Base-by-base conservation (phyloP, 2,797 vertebrate species). In the Acanthurus lineatus region DNA sequence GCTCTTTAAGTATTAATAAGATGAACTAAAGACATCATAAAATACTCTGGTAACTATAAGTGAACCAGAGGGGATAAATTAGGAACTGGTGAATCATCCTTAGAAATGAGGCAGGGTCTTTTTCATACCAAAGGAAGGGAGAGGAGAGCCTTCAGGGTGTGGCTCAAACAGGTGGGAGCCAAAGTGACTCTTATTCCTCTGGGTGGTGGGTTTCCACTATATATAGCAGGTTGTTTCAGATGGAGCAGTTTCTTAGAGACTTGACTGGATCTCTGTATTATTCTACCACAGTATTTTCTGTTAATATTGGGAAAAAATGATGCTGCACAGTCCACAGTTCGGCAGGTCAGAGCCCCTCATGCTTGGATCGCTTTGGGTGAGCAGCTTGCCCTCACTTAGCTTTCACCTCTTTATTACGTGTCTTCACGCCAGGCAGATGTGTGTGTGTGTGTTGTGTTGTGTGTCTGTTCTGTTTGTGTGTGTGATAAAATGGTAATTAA, bases 1-100 rank as follows among this genome's bases (percentile, higher is more conserved):
- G 82, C 81, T 82, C 63, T 88, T 93, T 87, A 88, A 90, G 80
- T 86, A 90, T 93, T 89, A 88, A 90, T 89, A 82, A 40, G 68
- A 52, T 52, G 81, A 81, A 86, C 81, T 82, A 81, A 89, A 87
- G 69, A 77, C 76, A 69, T 74, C 83, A 79, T 87, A 82, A 91
- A 90, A 79, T 82, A 70, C 75, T 87, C 60, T 53, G 56, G 80
- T 88, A 83, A 77, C 78, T 82, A 70, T 32, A 86, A 86, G 73
- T 82, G 79, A 92, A 90, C 77, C 81, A 69, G 83, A 72, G 74
- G 85, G 78, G 61, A 81, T 81, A 48, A 66, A 88, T 88, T 74
- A 77, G 76, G 40, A 52, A 28, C 25, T 47, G 70, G 75, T 82
- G 81, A 85, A 88, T 86, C 77, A 84, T 87, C 70, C 59, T 62